Evolutionary conservation across 1,140 invertebrate genomes (phyloP), one percentile per base, ranked within the genome.

Genomic region (Drosophila aff.): DNA sequence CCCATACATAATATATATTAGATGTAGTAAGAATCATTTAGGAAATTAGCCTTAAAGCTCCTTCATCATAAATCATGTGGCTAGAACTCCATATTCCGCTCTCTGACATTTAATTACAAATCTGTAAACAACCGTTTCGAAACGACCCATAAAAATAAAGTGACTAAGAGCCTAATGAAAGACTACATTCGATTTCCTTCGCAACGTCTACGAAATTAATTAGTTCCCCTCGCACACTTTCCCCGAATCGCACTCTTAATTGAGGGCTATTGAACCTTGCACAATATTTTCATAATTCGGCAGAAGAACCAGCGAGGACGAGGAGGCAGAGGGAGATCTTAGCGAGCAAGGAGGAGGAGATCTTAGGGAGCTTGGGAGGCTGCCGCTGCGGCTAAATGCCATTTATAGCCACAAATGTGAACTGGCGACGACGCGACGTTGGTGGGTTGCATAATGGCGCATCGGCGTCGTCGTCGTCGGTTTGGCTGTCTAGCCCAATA

Each of bases 381-480:
- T 58, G 62, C 46, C 52, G 59, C 62, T 36, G 23, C 65, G 63
- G 64, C 60, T 78, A 84, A 89, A 87, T 81, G 81, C 84, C 84
- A 89, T 87, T 89, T 87, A 84, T 84, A 87, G 84, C 84, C 72
- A 46, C 74, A 81, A 89, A 87, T 90, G 85, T 87, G 83, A 89
- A 89, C 81, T 89, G 77, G 81, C 28, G 73, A 47, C 63, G 75
- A 55, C 69, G 67, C 66, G 79, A 76, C 79, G 73, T 63, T 63
- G 82, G 74, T 73, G 50, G 50, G 82, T 87, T 87, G 84, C 84
- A 87, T 87, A 87, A 87, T 76, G 81, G 65, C 75, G 53, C 66
- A 83, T 77, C 78, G 59, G 53, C 53, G 75, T 50, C 75, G 75
- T 41, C 47, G 66, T 41, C 47, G 74, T 43, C 43, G 66, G 40